A percentile compares a stretch with the other conserved stretches of the same genome.
These are phyloP conservation scores for Trachymyrmex cornetzi DNA, from an alignment of 1,140 invertebrate genomes.

Conservation along the genomic window DNA sequence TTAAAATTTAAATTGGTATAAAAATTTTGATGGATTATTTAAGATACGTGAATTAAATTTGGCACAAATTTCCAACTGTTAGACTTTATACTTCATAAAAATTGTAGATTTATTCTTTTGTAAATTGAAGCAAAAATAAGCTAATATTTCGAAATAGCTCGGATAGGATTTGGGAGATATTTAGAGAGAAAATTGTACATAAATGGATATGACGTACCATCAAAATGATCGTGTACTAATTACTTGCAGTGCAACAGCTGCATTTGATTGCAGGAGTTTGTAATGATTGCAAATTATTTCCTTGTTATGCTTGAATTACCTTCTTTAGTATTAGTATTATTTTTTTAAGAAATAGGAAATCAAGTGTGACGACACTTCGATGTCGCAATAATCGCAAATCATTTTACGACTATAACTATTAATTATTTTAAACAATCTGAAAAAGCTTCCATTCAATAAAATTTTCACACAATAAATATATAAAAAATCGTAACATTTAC, in stretches of 20 bases:
- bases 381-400: neutral
- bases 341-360: neutral
- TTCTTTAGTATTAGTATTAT: neutral
- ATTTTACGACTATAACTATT: neutral
- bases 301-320: neutral
- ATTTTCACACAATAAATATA: neutral
- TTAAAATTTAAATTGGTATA: no score
- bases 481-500: neutral
- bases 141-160: neutral
- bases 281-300: constrained; percentile 19
- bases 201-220: neutral
- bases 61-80: no score
- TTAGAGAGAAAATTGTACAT: neutral
- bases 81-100: neutral
- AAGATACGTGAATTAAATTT: no score
- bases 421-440: neutral
- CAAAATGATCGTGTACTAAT: neutral
- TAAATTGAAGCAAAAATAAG: neutral
- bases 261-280: constrained; percentile 7
- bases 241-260: constrained; percentile 6
- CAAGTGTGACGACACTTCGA: neutral
- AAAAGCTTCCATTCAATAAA: neutral
- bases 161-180: neutral
- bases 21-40: no score
- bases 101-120: neutral